A percentile compares a stretch with the other conserved stretches of the same genome.
Evolutionary conservation across 2,113 vertebrate genomes (phyloP).

Genomic region (Tetraodon nigroviridis): DNA sequence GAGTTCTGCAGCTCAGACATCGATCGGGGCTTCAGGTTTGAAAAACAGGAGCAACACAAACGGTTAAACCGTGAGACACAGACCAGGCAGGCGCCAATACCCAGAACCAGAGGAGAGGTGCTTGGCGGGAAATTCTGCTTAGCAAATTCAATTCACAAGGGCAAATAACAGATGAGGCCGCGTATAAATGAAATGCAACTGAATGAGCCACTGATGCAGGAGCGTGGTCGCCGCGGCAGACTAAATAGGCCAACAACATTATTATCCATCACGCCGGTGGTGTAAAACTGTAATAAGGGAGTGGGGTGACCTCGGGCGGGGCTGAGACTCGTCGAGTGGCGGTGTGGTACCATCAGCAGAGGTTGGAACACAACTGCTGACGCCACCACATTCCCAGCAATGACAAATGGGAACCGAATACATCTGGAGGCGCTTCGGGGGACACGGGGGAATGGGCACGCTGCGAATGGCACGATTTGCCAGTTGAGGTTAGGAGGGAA

Average conservation of each 20-base stretch:
- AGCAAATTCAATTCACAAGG: conserved; percentile 6
- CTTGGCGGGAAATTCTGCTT: background rate
- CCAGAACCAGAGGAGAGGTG: no score
- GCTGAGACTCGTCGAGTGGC: conserved; percentile 35
- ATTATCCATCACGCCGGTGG: conserved; percentile 60
- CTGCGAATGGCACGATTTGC: conserved; percentile 55
- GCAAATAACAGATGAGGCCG: conserved; percentile 12
- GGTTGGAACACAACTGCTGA: conserved; percentile 69
- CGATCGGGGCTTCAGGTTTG: no score
- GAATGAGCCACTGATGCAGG: conserved; percentile 37
- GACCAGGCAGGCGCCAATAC: no score
- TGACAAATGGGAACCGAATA: conserved; percentile 74
- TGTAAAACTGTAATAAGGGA: conserved; percentile 63
- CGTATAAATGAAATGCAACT: conserved; percentile 32
- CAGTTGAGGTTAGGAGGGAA: conserved; percentile 49
- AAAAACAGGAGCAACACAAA: no score
- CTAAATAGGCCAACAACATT: conserved; percentile 63
- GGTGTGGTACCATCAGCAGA: conserved; percentile 45
- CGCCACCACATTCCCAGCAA: conserved; percentile 67
- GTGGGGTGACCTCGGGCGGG: conserved; percentile 57
- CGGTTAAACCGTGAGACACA: no score
- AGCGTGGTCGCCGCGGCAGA: conserved; percentile 31
- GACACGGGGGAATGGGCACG: conserved; percentile 57
- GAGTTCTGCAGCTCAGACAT: no score
- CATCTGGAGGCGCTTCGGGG: conserved; percentile 65